Evolutionary conservation across 2,113 vertebrate genomes (phyloP), one percentile per base, ranked within the genome.

Genomic region (Poeciliopsis occidentalis): DNA sequence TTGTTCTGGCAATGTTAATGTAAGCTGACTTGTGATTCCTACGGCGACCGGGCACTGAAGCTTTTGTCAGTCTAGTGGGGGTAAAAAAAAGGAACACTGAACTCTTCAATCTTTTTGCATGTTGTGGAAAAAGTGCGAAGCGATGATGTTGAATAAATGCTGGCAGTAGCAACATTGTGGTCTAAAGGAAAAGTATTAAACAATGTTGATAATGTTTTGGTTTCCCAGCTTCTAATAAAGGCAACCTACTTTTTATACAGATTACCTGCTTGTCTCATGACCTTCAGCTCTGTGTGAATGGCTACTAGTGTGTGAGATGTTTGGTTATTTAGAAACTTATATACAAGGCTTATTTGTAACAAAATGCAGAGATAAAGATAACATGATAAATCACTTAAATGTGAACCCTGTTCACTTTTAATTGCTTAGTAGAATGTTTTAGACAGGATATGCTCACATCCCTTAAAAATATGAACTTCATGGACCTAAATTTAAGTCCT

Each of bases 141-240:
- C 77, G 54, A 80, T 85, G 78, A 86, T 84, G 86, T 82, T 64
- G 78, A 65, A 57, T 57, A 57, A 37, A 57, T 57, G 19, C 51
- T 57, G 88, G 78, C 84, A 51, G 88, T 83, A 88, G 87, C 89
- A 91, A 90, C 91, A 89, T 87, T 92, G 91, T 91, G 88, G 89
- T 92, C 86, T 90, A 84, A 84, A 83, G 84, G 84, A 64, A 83
- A 85, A 86, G 82, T 87, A 86, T 89, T 89, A 86, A 44, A 89
- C 82, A 63, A 91, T 91, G 90, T 89, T 92, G 87, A 89, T 92
- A 86, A 93, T 91, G 86, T 89, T 91, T 91, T 93, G 89, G 90
- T 93, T 94, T 91, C 84, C 90, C 92, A 88, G 91, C 91, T 93
- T 93, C 92, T 91, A 94, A 94, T 94, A 94, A 94, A 94, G 90